phyloP scores from a whole-genome alignment of 2,888 invertebrate species.

The Drosophila paucipuncta region DNA sequence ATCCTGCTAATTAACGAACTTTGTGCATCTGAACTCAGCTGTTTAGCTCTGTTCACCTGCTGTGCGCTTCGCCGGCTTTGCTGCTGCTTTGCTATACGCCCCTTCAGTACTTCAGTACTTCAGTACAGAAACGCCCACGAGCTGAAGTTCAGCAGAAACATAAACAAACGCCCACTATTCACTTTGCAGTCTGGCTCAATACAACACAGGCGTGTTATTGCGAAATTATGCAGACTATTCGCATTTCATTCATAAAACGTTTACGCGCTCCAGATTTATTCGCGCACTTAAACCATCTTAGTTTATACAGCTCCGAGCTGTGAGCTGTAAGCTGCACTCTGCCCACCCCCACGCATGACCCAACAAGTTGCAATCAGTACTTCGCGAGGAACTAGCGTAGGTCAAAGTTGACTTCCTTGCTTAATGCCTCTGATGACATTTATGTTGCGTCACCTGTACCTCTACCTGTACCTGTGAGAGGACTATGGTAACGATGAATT shows the following conservation, averaged over 20 bases:
- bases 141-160: constrained; percentile 30
- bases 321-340: neutral
- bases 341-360: neutral
- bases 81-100: neutral
- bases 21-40: neutral
- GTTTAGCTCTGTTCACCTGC: neutral
- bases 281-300: neutral
- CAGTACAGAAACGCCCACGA: constrained; percentile 3
- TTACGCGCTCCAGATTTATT: constrained; percentile 30
- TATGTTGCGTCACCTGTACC: neutral
- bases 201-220: neutral
- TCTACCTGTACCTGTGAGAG: too few relatives aligned
- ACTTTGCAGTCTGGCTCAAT: neutral
- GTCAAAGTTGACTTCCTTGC: neutral
- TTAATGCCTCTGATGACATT: neutral
- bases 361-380: neutral
- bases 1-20: neutral
- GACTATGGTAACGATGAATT: neutral
- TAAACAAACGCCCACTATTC: constrained; percentile 76
- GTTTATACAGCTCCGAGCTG: neutral
- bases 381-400: neutral
- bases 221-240: constrained; percentile 35
- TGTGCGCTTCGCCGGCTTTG: constrained; percentile 12
- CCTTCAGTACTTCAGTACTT: neutral
- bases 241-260: constrained; percentile 55